Evolutionary conservation across 2,888 invertebrate genomes (phyloP), one percentile per base, ranked within the genome.

Genomic region (Ariolimax columbianus): DNA sequence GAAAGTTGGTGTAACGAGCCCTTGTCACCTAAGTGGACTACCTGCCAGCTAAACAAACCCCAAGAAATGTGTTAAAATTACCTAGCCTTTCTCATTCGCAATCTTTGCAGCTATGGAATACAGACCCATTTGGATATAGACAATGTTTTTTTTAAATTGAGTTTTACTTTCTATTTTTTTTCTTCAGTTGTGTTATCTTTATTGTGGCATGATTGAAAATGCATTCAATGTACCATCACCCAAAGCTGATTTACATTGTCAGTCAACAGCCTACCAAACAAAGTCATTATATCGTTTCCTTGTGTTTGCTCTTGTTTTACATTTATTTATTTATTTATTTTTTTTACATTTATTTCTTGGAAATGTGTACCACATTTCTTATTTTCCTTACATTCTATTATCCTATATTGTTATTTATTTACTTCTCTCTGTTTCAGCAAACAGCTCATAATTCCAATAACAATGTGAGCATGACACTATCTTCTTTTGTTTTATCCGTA

Each of bases 381-480:
- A 2, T 73, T 36, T 59, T 73, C 55, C 6, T 63, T 79, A n/a
- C 38, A 19, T 47, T 59, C 2, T n/a, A 38, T 38, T 19, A 36
- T 73, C 47, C 80, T 38, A 75, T 63, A 72, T 73, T 73, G 79
- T 63, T 75, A 40, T 59, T 38, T 73, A 40, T 79, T 55, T 77
- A 51, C 59, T 80, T 59, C 70, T 51, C 59, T 78, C 38, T 77
- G 11, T 85, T 81, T 38, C 85, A 85, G 85, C 77, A 68, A 47
- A 51, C 47, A 40, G 38, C 81, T 86, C 72, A 75, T 19, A 83
- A 72, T 86, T 36, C 82, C 85, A 26, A 59, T 85, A 70, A 78
- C 83, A 82, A 77, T 82, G 85, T 85, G 82, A 85, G 85, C 85
- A 85, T 78, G 70, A 2, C 73, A 51, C 43, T 47, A 47, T 47